Conservation (phyloP, 2,113 vertebrate species). For the Steatornis caripensis region DNA sequence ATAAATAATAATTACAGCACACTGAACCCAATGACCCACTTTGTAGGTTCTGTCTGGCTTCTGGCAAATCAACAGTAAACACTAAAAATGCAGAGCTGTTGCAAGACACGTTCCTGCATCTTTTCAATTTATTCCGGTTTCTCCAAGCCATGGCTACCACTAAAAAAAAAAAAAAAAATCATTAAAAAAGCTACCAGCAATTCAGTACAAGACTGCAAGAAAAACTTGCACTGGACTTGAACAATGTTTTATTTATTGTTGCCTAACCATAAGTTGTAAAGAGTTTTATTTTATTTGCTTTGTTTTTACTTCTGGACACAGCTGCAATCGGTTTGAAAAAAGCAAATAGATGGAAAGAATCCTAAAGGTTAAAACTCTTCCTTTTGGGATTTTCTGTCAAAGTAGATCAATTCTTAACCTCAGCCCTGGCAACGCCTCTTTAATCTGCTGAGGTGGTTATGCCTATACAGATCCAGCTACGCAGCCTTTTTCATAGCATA, state of each 20-base stretch:
- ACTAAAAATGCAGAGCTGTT: neutral
- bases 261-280: neutral
- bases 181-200: neutral
- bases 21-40: neutral
- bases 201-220: neutral
- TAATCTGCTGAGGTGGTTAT: neutral
- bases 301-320: slow-evolving; percentile 39
- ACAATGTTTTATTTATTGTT: neutral
- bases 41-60: slow-evolving; percentile 13
- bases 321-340: slow-evolving; percentile 11
- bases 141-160: neutral
- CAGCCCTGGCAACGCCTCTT: neutral
- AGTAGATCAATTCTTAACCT: slow-evolving; percentile 37
- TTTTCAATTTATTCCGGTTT: neutral
- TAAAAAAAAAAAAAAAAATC: neutral
- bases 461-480: neutral
- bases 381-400: slow-evolving; percentile 52
- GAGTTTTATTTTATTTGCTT: neutral
- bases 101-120: neutral
- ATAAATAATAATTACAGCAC: slow-evolving; percentile 38
- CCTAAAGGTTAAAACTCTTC: slow-evolving; percentile 44
- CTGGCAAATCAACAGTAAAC: slow-evolving; percentile 4
- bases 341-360: slow-evolving; percentile 39
- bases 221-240: neutral
- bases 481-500: neutral